Base-by-base conservation (phyloP, 92 coral and sea anemone genomes). In the Siderastrea siderea region DNA sequence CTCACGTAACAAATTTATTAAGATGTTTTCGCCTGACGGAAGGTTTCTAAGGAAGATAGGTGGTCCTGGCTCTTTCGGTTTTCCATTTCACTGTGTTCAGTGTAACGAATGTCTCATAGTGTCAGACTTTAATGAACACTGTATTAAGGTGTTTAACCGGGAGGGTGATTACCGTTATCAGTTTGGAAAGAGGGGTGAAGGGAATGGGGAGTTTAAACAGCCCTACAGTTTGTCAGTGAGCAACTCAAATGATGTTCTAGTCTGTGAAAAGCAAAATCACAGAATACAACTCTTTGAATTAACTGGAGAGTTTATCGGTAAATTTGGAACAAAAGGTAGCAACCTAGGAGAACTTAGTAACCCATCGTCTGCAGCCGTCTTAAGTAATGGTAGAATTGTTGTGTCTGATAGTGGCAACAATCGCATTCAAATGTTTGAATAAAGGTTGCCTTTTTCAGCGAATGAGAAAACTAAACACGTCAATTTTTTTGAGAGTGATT, bases 301-400 rank as follows among this genome's bases (percentile, higher is more conserved):
- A 19, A 17, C 19, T 79, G 83, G 83, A 47, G 48, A n/a, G 14
- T 79, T 79, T 26, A 72, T 64, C 7, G 9, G 49, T 10, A 62
- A 47, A 19, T 79, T 79, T 79, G 83, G 83, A 64, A 19, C 71
- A 49, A 92, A 92, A 51, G 98, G 98, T 1, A 83, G 69, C 6
- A 75, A 86, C 19, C 84, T 81, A 7, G 98, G 98, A 61, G 94
- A 91, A 60, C 82, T 93, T 47, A 89, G 81, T 57, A 49, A 77
- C 10, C 96, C 96, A 0, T 44, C 79, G 77, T 95, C 93, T 71
- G 93, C 90, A 4, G 87, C 97, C 57, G 94, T 94, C 10, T 84
- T 96, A 14, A 96, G 94, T 71, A 96, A 90, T 77, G 97, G 97
- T 13, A 71, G 81, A 55, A 86, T 94, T 55, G 87, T 90, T 4